phyloP scores from a whole-genome alignment of 1,140 invertebrate genomes.

The Drosophila leontia region DNA sequence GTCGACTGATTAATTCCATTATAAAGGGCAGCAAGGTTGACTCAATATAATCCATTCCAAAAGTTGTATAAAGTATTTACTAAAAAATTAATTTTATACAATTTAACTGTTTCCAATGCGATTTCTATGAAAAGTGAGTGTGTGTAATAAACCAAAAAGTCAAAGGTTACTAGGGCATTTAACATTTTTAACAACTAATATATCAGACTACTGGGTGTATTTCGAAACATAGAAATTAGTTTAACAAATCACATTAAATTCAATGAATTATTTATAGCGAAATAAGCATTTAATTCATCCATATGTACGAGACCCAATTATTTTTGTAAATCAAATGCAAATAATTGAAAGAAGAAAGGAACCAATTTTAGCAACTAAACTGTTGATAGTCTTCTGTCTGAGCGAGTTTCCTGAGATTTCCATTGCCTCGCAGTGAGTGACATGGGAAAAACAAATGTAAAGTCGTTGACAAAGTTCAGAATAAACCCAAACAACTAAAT shows the following conservation, averaged over 20 bases:
- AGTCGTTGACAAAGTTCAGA: neutral
- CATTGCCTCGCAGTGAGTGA: neutral
- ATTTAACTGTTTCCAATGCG: neutral
- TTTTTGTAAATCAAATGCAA: constrained; percentile 21
- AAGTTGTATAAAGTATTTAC: constrained; percentile 19
- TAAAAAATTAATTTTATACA: neutral
- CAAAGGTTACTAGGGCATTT: neutral
- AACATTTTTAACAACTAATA: neutral
- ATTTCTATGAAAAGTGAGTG: neutral
- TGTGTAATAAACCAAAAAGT: neutral
- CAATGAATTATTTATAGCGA: constrained; percentile 20
- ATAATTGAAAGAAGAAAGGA: constrained; percentile 14
- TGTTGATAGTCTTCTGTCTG: neutral
- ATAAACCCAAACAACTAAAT: constrained; percentile 2
- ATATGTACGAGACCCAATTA: constrained; percentile 23
- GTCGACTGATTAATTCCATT: constrained; percentile 43
- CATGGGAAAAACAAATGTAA: constrained; percentile 8
- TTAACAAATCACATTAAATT: constrained; percentile 26
- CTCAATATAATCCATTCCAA: constrained; percentile 30
- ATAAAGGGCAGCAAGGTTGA: constrained; percentile 46
- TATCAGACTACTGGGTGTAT: neutral
- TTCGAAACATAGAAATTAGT: neutral
- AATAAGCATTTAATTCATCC: constrained; percentile 1
- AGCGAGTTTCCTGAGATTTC: neutral
- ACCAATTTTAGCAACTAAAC: too few species aligned